Base-by-base conservation (phyloP, 1,140 invertebrate genomes). In the Rhopalosiphum padi region DNA sequence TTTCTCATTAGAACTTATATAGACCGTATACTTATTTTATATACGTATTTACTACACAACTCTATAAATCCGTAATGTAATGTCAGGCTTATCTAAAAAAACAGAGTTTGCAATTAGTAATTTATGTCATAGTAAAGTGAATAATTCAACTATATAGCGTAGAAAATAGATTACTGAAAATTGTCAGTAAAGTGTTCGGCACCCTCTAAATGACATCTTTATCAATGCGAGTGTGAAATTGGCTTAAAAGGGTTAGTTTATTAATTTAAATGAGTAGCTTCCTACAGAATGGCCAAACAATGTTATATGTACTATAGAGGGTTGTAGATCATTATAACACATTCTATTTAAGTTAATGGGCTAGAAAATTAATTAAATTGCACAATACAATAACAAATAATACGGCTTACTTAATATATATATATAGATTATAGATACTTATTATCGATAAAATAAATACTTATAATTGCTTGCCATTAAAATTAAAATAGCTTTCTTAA, bases 181-280 rank as follows among this genome's bases (percentile, higher is more conserved):
- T 77, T 77, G n/a, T 15, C 15, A 77, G 60, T 77, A 2, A n/a
- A n/a, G 15, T 77, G 60, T 77, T n/a, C 30, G 30, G 9, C 60
- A 77, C 60, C 60, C n/a, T 77, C 30, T 35, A n/a, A 77, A n/a
- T 77, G 15, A n/a, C 60, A n/a, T 77, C 30, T 68, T 68, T 68
- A 68, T n/a, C 60, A 68, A 68, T 68, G 60, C n/a, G 11, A 77
- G n/a, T 77, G 60, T 77, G n/a, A 77, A 77, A 77, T 77, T n/a
- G 30, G 30, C 60, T n/a, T 77, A n/a, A 77, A 77, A 77, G 60
- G 60, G 60, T 77, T 77, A 77, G 60, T 77, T 77, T 77, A 77
- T 77, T 77, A 77, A 77, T 77, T 77, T 77, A 77, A 77, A 77
- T 18, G 60, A 77, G 60, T n/a, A 77, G 60, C n/a, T 77, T 30